A percentile compares a stretch with the other conserved stretches of the same genome.
phyloP scores from a whole-genome alignment of 2,888 invertebrate species.

The Ectemnius cavifrons region DNA sequence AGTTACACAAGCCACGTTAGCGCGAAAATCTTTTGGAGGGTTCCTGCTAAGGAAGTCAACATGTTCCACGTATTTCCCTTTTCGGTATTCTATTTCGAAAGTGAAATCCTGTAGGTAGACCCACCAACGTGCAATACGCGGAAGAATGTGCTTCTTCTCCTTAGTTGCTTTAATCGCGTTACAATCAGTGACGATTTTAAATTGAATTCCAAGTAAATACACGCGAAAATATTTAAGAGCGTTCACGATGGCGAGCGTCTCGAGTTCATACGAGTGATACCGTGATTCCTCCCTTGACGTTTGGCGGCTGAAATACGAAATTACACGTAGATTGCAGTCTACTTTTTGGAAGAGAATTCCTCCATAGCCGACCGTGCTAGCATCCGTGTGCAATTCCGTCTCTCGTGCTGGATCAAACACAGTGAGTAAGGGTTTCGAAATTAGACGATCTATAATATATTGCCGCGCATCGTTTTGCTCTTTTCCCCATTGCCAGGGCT shows the following conservation, averaged over 20 bases:
- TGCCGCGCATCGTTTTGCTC: not conserved
- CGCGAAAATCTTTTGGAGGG: not conserved
- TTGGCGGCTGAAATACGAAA: constrained; percentile 12
- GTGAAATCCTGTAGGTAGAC: not conserved
- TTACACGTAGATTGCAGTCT: not conserved
- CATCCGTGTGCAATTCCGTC: too few species aligned
- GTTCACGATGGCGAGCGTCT: constrained; percentile 10
- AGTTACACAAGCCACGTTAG: not conserved
- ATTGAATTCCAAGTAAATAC: constrained; percentile 7
- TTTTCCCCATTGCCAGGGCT: not conserved
- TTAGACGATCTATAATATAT: constrained; percentile 3
- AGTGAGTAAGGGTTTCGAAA: not conserved
- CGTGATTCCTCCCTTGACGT: not conserved
- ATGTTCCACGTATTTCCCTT: constrained; percentile 1
- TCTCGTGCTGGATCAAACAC: not conserved
- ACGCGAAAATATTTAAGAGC: constrained; percentile 13
- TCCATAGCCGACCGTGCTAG: constrained; percentile 5
- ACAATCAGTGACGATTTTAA: too few species aligned
- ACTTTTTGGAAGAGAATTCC: constrained; percentile 13
- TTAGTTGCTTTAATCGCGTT: not conserved
- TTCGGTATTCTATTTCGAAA: not conserved
- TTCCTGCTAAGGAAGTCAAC: constrained; percentile 5
- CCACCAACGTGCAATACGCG: constrained; percentile 3
- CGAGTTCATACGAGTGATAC: constrained; percentile 14
- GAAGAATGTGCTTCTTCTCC: not conserved